Evolutionary conservation across 1,140 invertebrate genomes (phyloP), one percentile per base, ranked within the genome.

Genomic region (Cephus cinctus): DNA sequence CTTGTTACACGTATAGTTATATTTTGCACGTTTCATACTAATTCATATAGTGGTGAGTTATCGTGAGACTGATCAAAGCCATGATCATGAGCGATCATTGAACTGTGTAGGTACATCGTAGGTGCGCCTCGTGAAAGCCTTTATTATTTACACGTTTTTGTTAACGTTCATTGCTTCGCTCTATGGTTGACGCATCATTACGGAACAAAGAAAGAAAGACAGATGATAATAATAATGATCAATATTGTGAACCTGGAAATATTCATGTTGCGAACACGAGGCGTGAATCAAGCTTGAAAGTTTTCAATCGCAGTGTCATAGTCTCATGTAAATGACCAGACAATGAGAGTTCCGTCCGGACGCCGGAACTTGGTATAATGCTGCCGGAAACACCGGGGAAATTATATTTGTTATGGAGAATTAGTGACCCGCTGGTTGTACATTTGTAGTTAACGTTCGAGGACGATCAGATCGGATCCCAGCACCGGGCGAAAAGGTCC

Each of bases 321-420:
- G 25, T 48, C 34, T 27, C 36, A 20, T 32, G 43, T 44, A 45
- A 50, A 32, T 19, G 25, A 50, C 41, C 55, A 54, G 53, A 63
- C 47, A 60, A 61, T 60, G 54, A 27, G 6, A 41, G 18, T 30
- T 20, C 20, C 36, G 43, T 46, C 50, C 56, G 55, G 59, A 60
- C 56, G 48, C 63, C 71, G 70, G 69, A 74, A 69, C 61, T 67
- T 3, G 12, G 34, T 47, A 76, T 76, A 76, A 76, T 69, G 60
- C 66, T 50, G 40, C 72, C n/a, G 73, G 72, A 76, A 73, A 60
- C 62, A 55, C 47, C 39, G 48, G 61, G 63, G 61, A 71, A 73
- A 74, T 69, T 63, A 71, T 68, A 69, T 71, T 73, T 69, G 72
- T 67, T 51, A 71, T 63, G 62, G 61, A 63, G 63, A 65, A 59